These are phyloP conservation scores for Platysteira castanea DNA, from an alignment of 2,113 vertebrate species.

Conservation along the genomic window DNA sequence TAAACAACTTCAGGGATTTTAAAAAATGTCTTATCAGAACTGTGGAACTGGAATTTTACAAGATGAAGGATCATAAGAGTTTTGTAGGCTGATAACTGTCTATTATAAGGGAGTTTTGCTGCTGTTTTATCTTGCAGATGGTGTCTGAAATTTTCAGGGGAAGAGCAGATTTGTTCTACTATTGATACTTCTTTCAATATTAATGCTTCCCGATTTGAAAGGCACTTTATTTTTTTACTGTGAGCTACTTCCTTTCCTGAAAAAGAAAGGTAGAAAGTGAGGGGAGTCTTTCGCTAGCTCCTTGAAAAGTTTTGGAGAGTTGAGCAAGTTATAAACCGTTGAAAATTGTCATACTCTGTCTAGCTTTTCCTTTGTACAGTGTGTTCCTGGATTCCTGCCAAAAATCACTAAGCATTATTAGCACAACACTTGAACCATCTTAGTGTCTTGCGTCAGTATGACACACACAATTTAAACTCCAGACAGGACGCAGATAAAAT, in stretches of 20 bases:
- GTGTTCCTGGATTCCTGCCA: constrained; percentile 58
- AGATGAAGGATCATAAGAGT: background rate
- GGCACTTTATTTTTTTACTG: background rate
- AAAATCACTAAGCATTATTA: constrained; percentile 53
- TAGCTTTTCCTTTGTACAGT: constrained; percentile 38
- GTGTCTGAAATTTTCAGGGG: background rate
- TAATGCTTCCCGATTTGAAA: background rate
- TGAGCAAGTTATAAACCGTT: background rate
- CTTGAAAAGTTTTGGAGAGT: background rate
- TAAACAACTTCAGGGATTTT: background rate
- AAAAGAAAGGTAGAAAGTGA: background rate
- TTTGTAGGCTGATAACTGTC: background rate
- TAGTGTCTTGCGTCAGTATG: constrained; percentile 58
- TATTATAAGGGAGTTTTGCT: background rate
- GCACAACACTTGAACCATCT: constrained; percentile 57
- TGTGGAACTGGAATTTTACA: background rate
- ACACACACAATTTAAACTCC: constrained; percentile 57
- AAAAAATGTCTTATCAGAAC: background rate
- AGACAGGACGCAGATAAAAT: constrained; percentile 47
- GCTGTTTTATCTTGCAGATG: background rate
- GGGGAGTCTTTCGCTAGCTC: background rate
- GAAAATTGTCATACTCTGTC: constrained; percentile 35
- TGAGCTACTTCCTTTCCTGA: background rate
- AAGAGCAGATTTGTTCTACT: background rate
- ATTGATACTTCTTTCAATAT: background rate